These are phyloP conservation scores for Coenobita brevimanus DNA, from an alignment of 1,140 invertebrate species.

Conservation along the genomic window DNA sequence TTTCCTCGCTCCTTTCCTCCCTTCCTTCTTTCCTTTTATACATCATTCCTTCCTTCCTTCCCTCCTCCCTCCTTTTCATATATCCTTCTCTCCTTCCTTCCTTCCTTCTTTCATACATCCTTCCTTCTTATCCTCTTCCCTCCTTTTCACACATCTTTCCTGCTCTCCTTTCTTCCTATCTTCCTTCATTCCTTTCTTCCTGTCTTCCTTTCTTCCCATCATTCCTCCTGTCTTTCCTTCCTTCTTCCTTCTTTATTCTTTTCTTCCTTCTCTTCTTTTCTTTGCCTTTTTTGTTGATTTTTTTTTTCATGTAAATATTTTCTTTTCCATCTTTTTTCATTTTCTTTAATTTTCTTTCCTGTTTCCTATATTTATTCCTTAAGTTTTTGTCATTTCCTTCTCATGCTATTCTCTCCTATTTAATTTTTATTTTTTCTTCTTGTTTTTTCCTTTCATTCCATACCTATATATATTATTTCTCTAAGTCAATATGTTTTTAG, in stretches of 20 bases:
- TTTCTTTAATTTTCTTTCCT: neutral
- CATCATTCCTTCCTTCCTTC: no score
- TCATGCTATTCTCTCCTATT: neutral
- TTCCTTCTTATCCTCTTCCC: no score
- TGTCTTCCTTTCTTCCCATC: neutral
- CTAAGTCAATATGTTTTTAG: neutral
- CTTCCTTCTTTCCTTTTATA: no score
- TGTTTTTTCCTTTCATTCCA: neutral
- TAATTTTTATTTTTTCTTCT: neutral
- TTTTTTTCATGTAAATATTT: neutral
- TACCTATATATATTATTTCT: neutral
- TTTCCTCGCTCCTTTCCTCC: no score
- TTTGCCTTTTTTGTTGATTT: neutral
- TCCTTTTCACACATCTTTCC: no score
- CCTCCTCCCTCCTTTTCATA: no score
- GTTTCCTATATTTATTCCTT: neutral
- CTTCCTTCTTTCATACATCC: no score
- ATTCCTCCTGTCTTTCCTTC: neutral
- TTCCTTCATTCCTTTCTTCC: no score
- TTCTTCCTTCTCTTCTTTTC: neutral
- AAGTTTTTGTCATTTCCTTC: neutral
- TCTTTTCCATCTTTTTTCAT: neutral
- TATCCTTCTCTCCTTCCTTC: no score
- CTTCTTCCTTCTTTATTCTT: neutral
- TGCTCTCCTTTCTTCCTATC: no score